Evolutionary conservation across 2,797 vertebrate species (phyloP).

Genomic region (Anableps anableps): DNA sequence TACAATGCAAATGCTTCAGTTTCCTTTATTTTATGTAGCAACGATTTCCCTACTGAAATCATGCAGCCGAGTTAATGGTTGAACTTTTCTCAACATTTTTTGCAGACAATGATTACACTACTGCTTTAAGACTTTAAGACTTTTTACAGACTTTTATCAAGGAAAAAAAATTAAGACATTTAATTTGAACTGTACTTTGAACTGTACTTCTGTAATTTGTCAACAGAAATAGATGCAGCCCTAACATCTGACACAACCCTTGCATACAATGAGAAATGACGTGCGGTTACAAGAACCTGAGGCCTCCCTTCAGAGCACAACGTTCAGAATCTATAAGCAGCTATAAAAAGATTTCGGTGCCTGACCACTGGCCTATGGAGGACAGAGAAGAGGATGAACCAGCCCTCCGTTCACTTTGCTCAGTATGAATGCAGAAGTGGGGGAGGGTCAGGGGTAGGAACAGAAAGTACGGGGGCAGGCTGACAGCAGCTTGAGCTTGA

Average conservation of each 20-base stretch:
- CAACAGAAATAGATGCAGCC: not conserved
- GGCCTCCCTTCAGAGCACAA: conserved; percentile 2
- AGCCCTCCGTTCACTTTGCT: conserved; percentile 29
- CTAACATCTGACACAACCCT: conserved; percentile 7
- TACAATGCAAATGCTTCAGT: not conserved
- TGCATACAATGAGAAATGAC: conserved; percentile 5
- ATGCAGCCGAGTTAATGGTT: not conserved
- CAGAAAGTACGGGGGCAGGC: conserved; percentile 4
- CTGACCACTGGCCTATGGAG: conserved; percentile 18
- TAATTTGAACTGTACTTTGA: not conserved
- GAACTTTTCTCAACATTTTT: not conserved
- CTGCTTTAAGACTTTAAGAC: not conserved
- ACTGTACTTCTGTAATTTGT: not conserved
- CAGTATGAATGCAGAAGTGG: conserved; percentile 49
- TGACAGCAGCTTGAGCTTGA: not conserved
- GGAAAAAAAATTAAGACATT: not conserved
- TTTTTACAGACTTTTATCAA: not conserved
- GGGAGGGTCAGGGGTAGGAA: conserved; percentile 13
- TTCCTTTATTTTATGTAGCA: not conserved
- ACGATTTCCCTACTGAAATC: not conserved
- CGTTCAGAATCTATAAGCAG: conserved; percentile 24
- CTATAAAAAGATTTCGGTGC: conserved; percentile 11
- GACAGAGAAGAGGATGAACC: conserved; percentile 34
- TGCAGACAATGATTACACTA: not conserved
- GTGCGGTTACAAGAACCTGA: conserved; percentile 20